These are phyloP conservation scores for Drosophila leonis DNA, from an alignment of 2,888 invertebrate genomes.

Conservation along the genomic window DNA sequence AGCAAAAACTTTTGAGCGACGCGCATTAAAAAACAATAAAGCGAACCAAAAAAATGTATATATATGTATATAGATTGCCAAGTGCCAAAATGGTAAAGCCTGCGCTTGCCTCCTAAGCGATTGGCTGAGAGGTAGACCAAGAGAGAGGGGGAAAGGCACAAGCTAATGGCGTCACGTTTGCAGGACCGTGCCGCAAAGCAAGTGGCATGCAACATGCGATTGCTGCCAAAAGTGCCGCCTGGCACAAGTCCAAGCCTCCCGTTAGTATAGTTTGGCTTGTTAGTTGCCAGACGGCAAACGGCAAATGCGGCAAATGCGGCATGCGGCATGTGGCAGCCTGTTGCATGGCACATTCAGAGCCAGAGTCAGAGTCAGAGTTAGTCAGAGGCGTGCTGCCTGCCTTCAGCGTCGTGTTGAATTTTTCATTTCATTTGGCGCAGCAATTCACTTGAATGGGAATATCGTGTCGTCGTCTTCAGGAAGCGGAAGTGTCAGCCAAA, in stretches of 20 bases:
- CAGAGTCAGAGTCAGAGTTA: constrained; percentile 27
- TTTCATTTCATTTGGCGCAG: constrained; percentile 84
- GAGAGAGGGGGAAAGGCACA: constrained; percentile 40
- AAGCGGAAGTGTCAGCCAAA: constrained; percentile 78
- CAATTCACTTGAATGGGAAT: constrained; percentile 83
- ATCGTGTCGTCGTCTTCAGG: constrained; percentile 78
- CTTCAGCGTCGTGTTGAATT: constrained; percentile 78
- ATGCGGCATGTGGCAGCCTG: constrained; percentile 62
- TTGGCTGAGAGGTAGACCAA: constrained; percentile 9
- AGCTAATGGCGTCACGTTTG: constrained; percentile 84
- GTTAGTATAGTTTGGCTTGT: constrained; percentile 78
- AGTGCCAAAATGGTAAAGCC: constrained; percentile 60
- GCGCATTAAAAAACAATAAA: constrained; percentile 78
- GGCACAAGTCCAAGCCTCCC: constrained; percentile 75
- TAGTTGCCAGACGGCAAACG: constrained; percentile 58
- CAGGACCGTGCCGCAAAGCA: constrained; percentile 66
- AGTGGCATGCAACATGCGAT: constrained; percentile 85
- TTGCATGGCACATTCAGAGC: constrained; percentile 47
- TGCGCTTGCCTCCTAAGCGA: constrained; percentile 21
- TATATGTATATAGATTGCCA: constrained; percentile 49
- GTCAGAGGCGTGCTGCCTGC: constrained; percentile 51
- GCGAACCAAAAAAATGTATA: constrained; percentile 39
- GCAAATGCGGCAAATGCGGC: constrained; percentile 26
- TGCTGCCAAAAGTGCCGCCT: constrained; percentile 83
- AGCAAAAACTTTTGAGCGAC: constrained; percentile 61